Evolutionary conservation across 2,888 invertebrate species (phyloP).

Genomic region (Oscheius myriophilus): DNA sequence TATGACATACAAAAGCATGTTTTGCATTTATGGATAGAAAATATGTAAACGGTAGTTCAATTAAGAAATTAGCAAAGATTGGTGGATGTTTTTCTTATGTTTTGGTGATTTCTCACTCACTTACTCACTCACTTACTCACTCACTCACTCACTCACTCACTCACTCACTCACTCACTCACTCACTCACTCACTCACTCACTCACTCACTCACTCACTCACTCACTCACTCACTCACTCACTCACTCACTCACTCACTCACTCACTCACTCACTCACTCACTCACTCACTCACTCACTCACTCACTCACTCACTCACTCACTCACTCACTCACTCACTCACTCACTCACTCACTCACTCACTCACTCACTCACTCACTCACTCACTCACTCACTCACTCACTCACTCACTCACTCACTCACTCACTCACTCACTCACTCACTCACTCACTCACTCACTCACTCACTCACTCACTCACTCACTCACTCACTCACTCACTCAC

Average conservation of each 20-base stretch:
- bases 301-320: background rate
- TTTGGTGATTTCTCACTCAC: too few relatives aligned
- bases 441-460: background rate
- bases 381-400: background rate
- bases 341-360: background rate
- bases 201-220: constrained; percentile 23
- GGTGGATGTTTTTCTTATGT: too few relatives aligned
- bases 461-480: background rate
- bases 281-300: background rate
- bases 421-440: background rate
- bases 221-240: background rate
- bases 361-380: background rate
- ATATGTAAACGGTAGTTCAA: too few relatives aligned
- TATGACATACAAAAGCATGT: too few relatives aligned
- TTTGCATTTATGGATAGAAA: too few relatives aligned
- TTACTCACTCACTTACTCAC: constrained; percentile 2
- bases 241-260: background rate
- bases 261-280: background rate
- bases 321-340: background rate
- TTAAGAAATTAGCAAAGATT: too few relatives aligned
- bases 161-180: constrained; percentile 1
- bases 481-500: background rate
- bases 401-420: background rate
- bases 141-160: constrained; percentile 1
- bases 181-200: constrained; percentile 15